A percentile compares a stretch with the other conserved stretches of the same genome.
phyloP scores from a whole-genome alignment of 2,888 invertebrate genomes.

The Tetragonula carbonaria region DNA sequence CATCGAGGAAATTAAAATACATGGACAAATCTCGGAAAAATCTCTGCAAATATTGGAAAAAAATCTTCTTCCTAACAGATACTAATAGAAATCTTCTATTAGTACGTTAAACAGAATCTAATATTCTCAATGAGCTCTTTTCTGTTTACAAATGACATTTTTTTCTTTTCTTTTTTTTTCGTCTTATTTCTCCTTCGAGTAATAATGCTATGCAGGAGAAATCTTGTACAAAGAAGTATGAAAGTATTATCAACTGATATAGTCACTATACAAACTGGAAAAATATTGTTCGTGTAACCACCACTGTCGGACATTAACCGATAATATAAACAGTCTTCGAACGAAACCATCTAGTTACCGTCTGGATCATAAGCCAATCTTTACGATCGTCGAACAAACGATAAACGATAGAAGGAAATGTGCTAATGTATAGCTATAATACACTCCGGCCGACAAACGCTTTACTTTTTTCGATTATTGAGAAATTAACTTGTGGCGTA shows the following conservation, averaged over 20 bases:
- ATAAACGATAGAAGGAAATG: not conserved
- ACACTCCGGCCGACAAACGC: not conserved
- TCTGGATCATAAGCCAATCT: not conserved
- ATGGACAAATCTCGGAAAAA: not conserved
- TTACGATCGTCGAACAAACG: not conserved
- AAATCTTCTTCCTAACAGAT: not conserved
- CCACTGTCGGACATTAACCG: not conserved
- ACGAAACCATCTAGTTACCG: not conserved
- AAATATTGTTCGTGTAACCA: not conserved
- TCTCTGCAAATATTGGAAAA: not conserved
- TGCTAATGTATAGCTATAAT: not conserved
- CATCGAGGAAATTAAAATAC: not conserved
- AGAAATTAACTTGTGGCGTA: not conserved
- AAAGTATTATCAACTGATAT: not conserved
- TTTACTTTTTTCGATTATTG: not conserved
- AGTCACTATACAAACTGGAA: not conserved
- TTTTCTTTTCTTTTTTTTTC: not conserved
- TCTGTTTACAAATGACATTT: not conserved
- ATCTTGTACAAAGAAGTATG: not conserved
- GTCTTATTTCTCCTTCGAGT: not conserved
- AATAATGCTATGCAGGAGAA: not conserved
- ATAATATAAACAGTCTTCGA: not conserved
- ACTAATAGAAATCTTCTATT: slow-evolving; percentile 1
- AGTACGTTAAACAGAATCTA: not conserved
- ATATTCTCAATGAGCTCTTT: not conserved